Base-by-base conservation (phyloP, 2,797 vertebrate species). In the Xenopus petersii region DNA sequence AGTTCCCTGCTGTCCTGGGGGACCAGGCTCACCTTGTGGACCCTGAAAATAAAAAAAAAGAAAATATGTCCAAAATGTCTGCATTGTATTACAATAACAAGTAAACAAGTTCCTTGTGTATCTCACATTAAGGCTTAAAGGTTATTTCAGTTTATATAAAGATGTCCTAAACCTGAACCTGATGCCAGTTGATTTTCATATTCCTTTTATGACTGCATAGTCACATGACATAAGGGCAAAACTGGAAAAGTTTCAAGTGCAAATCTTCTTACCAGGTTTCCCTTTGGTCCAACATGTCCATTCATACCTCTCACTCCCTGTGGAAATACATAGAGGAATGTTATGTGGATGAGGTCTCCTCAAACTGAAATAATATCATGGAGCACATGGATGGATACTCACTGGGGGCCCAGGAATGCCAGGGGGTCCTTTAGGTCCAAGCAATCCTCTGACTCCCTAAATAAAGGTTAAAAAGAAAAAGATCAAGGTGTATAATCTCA, bases 291-390 rank as follows among this genome's bases (percentile, higher is more conserved):
- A 0, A 93, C 84, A n/a, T 89, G 89, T 13, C 95, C 95, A 8
- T 97, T 95, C 73, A 93, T 94, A 86, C 95, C 95, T 73, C 95
- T 92, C 4, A 96, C 91, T 10, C 95, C 95, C 95, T 97, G 83
- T 2, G 7, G 30, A 60, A 62, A 79, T 17, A 81, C 21, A 66
- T 5, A 69, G 46, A 33, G 1, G 42, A 77, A 82, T 42, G 69
- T 4, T 47, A 82, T 76, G 71, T 2, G n/a, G 49, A 12, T 0
- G 5, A 58, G 59, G 1, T n/a, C 13, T 33, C 1, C 36, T 4
- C n/a, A 60, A 12, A 60, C 1, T 26, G 16, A 12, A 36, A 61
- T 42, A 36, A 51, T 5, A 70, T 10, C 4, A 66, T 54, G 13
- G 42, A 54, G 5, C 4, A 26, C 12, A 17, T n/a, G 3, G 46